Evolutionary conservation across 2,888 invertebrate genomes (phyloP), one percentile per base, ranked within the genome.

Genomic region (Chydorus sphaericus): DNA sequence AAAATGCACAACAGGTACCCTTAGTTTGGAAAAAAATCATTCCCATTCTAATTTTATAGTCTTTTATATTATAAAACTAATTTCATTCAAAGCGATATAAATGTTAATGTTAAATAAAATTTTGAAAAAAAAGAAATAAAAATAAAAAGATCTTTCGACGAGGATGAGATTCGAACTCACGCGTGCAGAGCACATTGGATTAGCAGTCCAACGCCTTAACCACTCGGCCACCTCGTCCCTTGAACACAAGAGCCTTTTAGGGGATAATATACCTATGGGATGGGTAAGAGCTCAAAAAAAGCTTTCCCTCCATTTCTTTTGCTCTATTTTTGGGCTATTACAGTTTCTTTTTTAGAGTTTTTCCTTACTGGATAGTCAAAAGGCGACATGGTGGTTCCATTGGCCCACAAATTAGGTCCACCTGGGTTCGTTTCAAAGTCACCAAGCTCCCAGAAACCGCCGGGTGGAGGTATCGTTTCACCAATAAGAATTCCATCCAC

Each of bases 121-220:
- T n/a, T n/a, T n/a, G n/a, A n/a, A 39, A 39, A n/a, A n/a, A 10
- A 23, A 23, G 8, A 39, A n/a, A 39, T 8, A 39, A 39, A 16
- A 39, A 58, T 31, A 16, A 59, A 60, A 36, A 59, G 14, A 48
- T 6, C 16, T 10, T 56, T 48, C 66, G 65, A 66, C 65, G 64
- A 65, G 65, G 81, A 81, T 81, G 81, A 80, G 81, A 82, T 81
- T 80, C 81, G 80, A 81, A 82, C 82, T 81, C 81, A 81, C 81
- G 82, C 82, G 81, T 80, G 82, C 80, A 82, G 81, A 82, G 80
- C 81, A 80, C 82, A 82, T 81, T 82, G 81, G 82, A 82, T 83
- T 83, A 83, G 82, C 83, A 82, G 81, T 81, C 81, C 81, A 82
- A 80, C 81, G 81, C 81, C 81, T 82, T 82, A 82, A 82, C 82